A percentile compares a stretch with the other conserved stretches of the same genome.
phyloP scores from a whole-genome alignment of 2,888 invertebrate genomes.

The Ctena decussata region DNA sequence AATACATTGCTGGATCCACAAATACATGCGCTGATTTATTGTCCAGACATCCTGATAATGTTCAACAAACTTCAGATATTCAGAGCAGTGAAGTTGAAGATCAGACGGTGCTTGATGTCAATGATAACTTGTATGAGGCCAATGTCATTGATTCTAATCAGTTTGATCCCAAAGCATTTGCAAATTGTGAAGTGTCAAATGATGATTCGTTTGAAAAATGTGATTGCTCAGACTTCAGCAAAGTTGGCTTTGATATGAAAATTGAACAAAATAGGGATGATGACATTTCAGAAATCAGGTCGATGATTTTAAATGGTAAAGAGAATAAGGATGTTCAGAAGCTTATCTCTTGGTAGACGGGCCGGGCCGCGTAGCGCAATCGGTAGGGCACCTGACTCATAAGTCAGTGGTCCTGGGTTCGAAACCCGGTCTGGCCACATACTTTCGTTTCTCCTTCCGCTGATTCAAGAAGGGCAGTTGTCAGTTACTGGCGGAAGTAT shows the following conservation, averaged over 20 bases:
- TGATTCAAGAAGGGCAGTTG: too few species aligned
- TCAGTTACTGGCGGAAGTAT: too few species aligned
- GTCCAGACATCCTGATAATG: background rate
- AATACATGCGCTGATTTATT: too few species aligned
- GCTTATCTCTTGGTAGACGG: slow-evolving; percentile 13
- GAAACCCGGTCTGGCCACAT: too few species aligned
- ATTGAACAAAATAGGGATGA: slow-evolving; percentile 32
- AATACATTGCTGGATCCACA: slow-evolving; percentile 37
- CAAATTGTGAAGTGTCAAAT: background rate
- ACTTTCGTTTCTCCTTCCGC: too few species aligned
- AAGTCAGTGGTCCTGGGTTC: too few species aligned
- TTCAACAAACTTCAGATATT: background rate
- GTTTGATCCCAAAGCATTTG: slow-evolving; percentile 23
- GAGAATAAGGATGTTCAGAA: slow-evolving; percentile 1
- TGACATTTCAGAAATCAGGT: slow-evolving; percentile 18
- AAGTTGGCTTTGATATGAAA: slow-evolving; percentile 16
- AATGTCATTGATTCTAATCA: slow-evolving; percentile 22
- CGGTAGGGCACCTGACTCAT: too few species aligned
- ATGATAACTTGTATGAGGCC: slow-evolving; percentile 29
- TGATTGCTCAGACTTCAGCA: background rate
- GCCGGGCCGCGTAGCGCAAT: too few species aligned
- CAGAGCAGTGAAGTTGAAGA: background rate
- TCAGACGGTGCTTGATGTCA: slow-evolving; percentile 12
- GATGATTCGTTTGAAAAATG: background rate
- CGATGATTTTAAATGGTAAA: slow-evolving; percentile 16